Evolutionary conservation across 2,797 vertebrate species (phyloP), one percentile per base, ranked within the genome.

Genomic region (Acrossocheilus fasciatus): DNA sequence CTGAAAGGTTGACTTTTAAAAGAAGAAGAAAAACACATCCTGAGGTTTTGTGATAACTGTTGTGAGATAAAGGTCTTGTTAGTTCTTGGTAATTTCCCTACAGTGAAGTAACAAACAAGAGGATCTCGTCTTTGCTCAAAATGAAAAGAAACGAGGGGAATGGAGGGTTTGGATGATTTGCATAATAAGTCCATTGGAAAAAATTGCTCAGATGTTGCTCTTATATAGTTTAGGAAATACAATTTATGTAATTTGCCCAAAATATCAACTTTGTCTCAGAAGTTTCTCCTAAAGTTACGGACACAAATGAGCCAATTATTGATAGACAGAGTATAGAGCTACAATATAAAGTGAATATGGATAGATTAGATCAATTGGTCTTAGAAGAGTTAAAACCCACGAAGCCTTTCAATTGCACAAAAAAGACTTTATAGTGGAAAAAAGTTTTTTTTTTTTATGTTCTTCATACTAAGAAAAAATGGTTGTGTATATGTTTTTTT

Each of bases 51-150:
- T 34, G 62, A 68, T 36, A 47, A 11, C 39, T 14, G 36, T 45
- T 64, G n/a, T 79, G n/a, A 62, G 41, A 47, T 59, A 41, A 8
- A 4, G 20, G 0, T 57, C 41, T 17, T 82, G 39, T 74, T 57
- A 73, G 23, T 39, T 83, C 26, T 84, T 66, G 59, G 72, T 52
- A 36, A 68, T 66, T 66, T 76, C 23, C 72, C 18, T 66, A 10
- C 26, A 62, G 41, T 47, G 52, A 15, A 15, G 15, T 10, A 57
- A 57, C 1, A 78, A 23, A 43, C 23, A 30, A 39, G 26, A 15
- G 18, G 10, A 47, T 66, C 41, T 47, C 14, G 62, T 74, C 54
- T 83, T 59, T 73, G 14, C 5, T 9, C 11, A 39, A 18, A 81
- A 10, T n/a, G 23, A 69, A 23, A 20, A 34, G 5, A 81, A 50